Evolutionary conservation across 2,888 invertebrate species (phyloP).

Genomic region (Lypha dubia): DNA sequence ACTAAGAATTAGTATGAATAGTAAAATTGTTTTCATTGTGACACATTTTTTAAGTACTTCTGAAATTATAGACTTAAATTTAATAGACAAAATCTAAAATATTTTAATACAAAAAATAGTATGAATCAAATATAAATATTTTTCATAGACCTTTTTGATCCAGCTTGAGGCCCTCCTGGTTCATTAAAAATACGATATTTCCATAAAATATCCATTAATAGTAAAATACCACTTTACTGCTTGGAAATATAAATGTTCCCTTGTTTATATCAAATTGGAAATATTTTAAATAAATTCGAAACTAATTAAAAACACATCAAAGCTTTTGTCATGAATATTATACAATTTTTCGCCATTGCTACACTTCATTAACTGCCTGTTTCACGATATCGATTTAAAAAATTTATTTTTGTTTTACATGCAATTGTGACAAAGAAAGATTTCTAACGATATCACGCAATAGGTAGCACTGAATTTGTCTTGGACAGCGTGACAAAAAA

Average conservation of each 20-base stretch:
- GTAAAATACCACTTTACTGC: too few species aligned
- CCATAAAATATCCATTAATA: too few species aligned
- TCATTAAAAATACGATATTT: too few species aligned
- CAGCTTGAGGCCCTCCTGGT: too few species aligned
- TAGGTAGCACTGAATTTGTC: too few species aligned
- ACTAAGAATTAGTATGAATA: neutral
- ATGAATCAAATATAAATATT: neutral
- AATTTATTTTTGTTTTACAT: too few species aligned
- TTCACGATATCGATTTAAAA: neutral
- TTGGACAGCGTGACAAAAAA: neutral
- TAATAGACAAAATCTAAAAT: neutral
- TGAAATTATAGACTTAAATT: neutral
- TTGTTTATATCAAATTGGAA: neutral
- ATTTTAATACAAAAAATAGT: neutral
- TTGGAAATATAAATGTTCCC: too few species aligned
- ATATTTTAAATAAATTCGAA: constrained; percentile 3
- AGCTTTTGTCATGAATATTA: neutral
- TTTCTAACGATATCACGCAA: too few species aligned
- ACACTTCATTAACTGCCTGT: neutral
- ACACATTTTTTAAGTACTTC: neutral
- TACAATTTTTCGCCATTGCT: neutral
- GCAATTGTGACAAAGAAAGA: too few species aligned
- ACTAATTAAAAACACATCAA: constrained; percentile 16
- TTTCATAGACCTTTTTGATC: too few species aligned
- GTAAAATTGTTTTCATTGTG: neutral